These are phyloP conservation scores for Goniozus legneri DNA, from an alignment of 1,140 invertebrate genomes.

Conservation along the genomic window DNA sequence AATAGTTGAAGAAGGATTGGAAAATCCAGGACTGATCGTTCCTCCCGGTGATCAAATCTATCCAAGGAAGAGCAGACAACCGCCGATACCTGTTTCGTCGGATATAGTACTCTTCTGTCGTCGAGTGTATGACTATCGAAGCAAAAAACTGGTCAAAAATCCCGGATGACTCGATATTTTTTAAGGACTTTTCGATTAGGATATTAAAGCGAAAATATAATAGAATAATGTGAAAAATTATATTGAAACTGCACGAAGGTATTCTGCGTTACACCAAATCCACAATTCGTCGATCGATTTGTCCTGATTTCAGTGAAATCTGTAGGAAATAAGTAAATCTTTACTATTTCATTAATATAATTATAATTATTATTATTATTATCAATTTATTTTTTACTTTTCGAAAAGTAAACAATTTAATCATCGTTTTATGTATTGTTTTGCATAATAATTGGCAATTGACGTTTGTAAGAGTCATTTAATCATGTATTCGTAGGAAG, in stretches of 20 bases:
- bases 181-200: slow-evolving; percentile 33
- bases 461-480: too few species aligned
- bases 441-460: too few species aligned
- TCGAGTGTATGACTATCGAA: slow-evolving; percentile 90
- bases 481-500: too few species aligned
- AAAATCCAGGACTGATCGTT: slow-evolving; percentile 59
- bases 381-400: too few species aligned
- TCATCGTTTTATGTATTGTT: too few species aligned
- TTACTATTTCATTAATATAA: too few species aligned
- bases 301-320: slow-evolving; percentile 15
- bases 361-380: too few species aligned
- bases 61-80: slow-evolving; percentile 57
- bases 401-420: too few species aligned
- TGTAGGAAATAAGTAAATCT: too few species aligned
- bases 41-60: slow-evolving; percentile 56
- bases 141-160: slow-evolving; percentile 73
- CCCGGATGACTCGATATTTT: slow-evolving; percentile 57
- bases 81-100: slow-evolving; percentile 69
- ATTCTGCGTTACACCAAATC: slow-evolving; percentile 25
- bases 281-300: slow-evolving; percentile 17
- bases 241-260: slow-evolving; percentile 41
- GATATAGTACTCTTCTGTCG: slow-evolving; percentile 93
- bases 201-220: too few species aligned
- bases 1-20: slow-evolving; percentile 61
- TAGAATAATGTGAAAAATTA: too few species aligned